A percentile compares a stretch with the other conserved stretches of the same genome.
These are phyloP conservation scores for Aphaenogaster rudis DNA, from an alignment of 1,140 invertebrate species.

Conservation along the genomic window DNA sequence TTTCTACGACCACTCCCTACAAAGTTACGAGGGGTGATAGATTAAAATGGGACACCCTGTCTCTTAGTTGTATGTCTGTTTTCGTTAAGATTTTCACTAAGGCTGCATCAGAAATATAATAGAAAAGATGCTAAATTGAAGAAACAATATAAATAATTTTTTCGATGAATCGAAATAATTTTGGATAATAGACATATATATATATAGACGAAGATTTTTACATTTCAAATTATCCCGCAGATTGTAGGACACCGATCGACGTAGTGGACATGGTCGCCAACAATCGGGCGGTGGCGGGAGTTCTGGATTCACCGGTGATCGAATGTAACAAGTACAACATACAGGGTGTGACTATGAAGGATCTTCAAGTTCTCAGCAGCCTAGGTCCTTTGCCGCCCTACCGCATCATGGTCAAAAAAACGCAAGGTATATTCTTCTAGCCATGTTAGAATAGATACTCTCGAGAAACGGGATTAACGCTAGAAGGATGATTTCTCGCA, in stretches of 20 bases:
- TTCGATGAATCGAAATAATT: neutral
- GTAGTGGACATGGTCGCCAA: conserved; percentile 87
- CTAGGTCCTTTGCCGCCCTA: conserved; percentile 88
- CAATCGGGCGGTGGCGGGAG: conserved; percentile 87
- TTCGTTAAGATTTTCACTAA: neutral
- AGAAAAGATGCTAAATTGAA: neutral
- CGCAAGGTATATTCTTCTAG: conserved; percentile 81
- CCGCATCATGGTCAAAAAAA: conserved; percentile 86
- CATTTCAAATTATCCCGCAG: conserved; percentile 70
- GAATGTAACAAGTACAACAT: conserved; percentile 83
- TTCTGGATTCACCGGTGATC: conserved; percentile 87
- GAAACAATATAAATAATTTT: neutral
- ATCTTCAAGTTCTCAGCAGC: conserved; percentile 86
- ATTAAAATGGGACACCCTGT: neutral
- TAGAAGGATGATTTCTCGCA: neutral
- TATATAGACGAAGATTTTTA: neutral
- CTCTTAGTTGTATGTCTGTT: neutral
- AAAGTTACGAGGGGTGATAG: too few species aligned
- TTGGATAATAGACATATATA: neutral
- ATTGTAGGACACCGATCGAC: conserved; percentile 86
- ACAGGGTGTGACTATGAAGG: conserved; percentile 77
- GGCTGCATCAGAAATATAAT: neutral
- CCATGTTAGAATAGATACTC: neutral
- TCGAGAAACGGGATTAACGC: neutral
- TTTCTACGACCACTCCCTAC: too few species aligned